Evolutionary conservation across 2,113 vertebrate genomes (phyloP).

Genomic region (Leptobrachium ailaonicum): DNA sequence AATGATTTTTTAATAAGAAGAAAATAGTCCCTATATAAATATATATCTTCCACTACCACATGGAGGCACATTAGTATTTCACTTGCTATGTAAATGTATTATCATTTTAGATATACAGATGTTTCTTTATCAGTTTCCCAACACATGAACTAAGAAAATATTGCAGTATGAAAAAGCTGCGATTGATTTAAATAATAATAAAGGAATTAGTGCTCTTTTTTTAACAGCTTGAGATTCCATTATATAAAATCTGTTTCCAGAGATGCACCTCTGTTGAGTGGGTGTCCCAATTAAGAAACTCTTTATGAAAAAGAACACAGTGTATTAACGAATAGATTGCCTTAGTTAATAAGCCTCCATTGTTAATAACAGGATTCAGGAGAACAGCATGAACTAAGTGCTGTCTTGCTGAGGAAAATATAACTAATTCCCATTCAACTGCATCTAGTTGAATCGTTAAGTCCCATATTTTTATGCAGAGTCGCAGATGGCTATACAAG

Average conservation of each 20-base stretch:
- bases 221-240: conserved; percentile 38
- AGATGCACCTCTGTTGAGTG: conserved; percentile 43
- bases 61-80: too few species aligned
- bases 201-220: conserved; percentile 22
- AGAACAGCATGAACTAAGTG: conserved; percentile 43
- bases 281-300: conserved; percentile 44
- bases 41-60: too few species aligned
- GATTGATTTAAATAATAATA: conserved; percentile 19
- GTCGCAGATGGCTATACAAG: conserved; percentile 25
- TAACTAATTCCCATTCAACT: conserved; percentile 40
- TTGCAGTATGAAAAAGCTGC: not conserved
- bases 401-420: conserved; percentile 44
- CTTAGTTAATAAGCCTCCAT: conserved; percentile 38
- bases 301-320: conserved; percentile 36
- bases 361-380: conserved; percentile 34
- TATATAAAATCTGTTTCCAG: conserved; percentile 44
- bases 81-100: too few species aligned
- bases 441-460: conserved; percentile 26
- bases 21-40: too few species aligned
- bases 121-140: not conserved
- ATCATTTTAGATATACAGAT: conserved; percentile 3
- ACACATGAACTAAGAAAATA: conserved; percentile 11
- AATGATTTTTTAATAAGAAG: too few species aligned
- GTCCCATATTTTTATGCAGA: conserved; percentile 27
- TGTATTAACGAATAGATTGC: conserved; percentile 26